These are phyloP conservation scores for Notocelia uddmanniana DNA, from an alignment of 2,888 invertebrate species.

Conservation along the genomic window DNA sequence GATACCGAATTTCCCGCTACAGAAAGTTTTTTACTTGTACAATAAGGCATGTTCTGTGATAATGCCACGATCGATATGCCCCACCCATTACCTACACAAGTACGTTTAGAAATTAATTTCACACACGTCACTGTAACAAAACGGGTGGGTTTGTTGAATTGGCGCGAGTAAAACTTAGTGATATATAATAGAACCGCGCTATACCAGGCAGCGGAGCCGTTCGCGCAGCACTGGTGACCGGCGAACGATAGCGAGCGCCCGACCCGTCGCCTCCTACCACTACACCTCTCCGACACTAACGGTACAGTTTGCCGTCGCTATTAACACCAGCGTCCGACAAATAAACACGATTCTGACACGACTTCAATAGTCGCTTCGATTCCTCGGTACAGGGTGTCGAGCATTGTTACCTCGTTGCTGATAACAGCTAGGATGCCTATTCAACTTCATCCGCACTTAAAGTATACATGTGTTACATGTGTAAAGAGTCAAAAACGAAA, in stretches of 20 bases:
- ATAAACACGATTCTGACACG: conserved; percentile 42
- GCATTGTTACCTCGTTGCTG: conserved; percentile 65
- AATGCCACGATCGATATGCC: conserved; percentile 60
- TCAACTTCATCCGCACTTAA: conserved; percentile 53
- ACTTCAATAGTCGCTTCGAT: conserved; percentile 46
- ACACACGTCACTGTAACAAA: conserved; percentile 79
- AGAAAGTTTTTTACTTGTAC: conserved; percentile 27
- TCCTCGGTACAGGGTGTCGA: conserved; percentile 59
- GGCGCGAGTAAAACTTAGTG: conserved; percentile 60
- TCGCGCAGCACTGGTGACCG: conserved; percentile 80
- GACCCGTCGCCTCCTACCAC: conserved; percentile 78
- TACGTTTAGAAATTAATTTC: conserved; percentile 65
- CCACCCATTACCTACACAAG: conserved; percentile 57
- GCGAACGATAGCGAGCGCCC: conserved; percentile 81
- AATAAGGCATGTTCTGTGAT: not conserved
- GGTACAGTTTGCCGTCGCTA: conserved; percentile 55
- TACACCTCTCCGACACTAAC: conserved; percentile 58
- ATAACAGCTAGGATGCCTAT: conserved; percentile 65
- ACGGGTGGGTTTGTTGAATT: conserved; percentile 70
- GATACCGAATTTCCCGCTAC: conserved; percentile 41
- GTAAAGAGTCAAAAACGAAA: conserved; percentile 58
- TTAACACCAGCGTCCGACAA: conserved; percentile 48
- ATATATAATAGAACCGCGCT: conserved; percentile 60
- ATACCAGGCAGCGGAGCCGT: conserved; percentile 75
- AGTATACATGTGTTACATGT: conserved; percentile 55